Base-by-base conservation (phyloP, 2,888 invertebrate genomes). In the Apantesis nais region DNA sequence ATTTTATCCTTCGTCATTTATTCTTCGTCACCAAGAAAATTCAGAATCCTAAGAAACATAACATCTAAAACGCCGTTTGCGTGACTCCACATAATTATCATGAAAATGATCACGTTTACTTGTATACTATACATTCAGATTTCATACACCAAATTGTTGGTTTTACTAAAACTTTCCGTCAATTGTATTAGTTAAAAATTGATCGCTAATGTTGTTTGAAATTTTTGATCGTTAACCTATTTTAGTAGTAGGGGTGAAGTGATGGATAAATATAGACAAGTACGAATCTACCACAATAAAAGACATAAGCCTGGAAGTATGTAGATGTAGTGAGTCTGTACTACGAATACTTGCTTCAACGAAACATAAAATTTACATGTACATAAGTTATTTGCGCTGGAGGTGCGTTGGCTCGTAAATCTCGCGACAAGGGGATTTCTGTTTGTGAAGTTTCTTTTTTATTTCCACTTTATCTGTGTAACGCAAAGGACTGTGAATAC, bases 371-470 rank as follows among this genome's bases (percentile, higher is more conserved):
- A 93, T 94, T 93, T 94, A 90, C 94, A 94, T 93, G 88, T 88
- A 86, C 86, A 93, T 89, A 91, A 92, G 88, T 92, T 92, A 90
- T 92, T 92, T 91, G 87, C 86, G 87, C 88, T 83, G 90, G 90
- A 92, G 92, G 93, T 93, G 92, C 92, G 93, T 92, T 90, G 86
- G 87, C 91, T 93, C 93, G 93, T 94, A 94, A 94, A 94, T 94
- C 93, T 94, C 88, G 89, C 92, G 92, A 93, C 93, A 91, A 94
- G 93, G 89, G 93, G 93, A 94, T 93, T 93, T 93, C 92, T 94
- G 93, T 94, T 94, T 92, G 93, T 92, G 92, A 95, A 94, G 90
- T 94, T 94, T 90, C 92, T 92, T 94, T 93, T 94, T 94, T 94
- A 94, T 93, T 94, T 93, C 88, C 91, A 90, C 92, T 94, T 93